Percentiles rank a stretch among this genome's conserved stretches.
These are phyloP conservation scores for Panagrolaimus sp. DNA, from an alignment of 1,140 invertebrate species.

Conservation along the genomic window DNA sequence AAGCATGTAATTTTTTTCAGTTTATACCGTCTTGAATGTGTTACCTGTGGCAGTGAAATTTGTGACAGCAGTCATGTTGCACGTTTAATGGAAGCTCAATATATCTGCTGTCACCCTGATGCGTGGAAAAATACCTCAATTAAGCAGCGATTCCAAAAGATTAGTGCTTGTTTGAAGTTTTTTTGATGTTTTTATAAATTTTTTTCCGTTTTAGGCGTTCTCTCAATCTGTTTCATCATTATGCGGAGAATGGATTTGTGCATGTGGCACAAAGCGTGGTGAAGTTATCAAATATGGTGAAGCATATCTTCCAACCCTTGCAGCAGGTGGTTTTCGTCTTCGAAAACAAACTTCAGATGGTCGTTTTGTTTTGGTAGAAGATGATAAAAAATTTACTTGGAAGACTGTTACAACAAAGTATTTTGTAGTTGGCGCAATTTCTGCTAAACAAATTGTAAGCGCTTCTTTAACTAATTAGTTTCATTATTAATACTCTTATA, in stretches of 20 bases:
- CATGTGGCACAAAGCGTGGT: conserved; percentile 3
- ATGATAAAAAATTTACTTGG: no score
- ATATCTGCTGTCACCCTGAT: background rate
- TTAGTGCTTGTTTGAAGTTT: background rate
- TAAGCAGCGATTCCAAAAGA: background rate
- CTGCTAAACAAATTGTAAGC: no score
- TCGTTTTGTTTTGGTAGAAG: no score
- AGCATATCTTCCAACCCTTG: background rate
- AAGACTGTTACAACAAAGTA: no score
- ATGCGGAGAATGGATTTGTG: background rate
- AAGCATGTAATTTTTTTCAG: background rate
- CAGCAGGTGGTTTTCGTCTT: background rate
- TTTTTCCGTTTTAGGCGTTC: background rate
- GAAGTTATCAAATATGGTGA: conserved; percentile 12
- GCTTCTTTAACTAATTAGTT: no score
- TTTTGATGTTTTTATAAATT: background rate
- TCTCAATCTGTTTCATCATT: background rate
- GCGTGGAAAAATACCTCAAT: background rate
- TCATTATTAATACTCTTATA: no score
- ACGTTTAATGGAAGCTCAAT: background rate
- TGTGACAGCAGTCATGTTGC: background rate
- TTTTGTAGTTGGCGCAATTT: no score
- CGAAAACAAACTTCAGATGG: no score
- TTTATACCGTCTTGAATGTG: background rate
- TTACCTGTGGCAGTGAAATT: background rate